Conservation (phyloP, 2,888 invertebrate species). For the Agonopterix heracliana region DNA sequence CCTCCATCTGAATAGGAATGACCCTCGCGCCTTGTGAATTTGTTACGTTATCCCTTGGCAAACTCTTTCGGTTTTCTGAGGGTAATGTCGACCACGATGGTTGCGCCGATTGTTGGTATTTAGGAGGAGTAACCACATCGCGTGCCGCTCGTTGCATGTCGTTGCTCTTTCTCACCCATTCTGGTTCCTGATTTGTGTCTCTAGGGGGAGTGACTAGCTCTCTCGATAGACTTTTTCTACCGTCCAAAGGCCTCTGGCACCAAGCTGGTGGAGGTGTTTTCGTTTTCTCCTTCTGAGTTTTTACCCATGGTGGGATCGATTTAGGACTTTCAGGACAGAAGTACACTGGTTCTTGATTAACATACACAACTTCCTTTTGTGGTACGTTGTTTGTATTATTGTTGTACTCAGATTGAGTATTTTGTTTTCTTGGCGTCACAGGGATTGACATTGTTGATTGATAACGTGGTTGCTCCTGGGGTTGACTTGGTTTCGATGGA, state of each 20-base stretch:
- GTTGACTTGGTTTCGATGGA: conserved; percentile 30
- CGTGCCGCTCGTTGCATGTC: conserved; percentile 56
- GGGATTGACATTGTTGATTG: conserved; percentile 71
- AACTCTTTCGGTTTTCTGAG: conserved; percentile 63
- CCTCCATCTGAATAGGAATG: conserved; percentile 82
- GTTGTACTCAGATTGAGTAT: conserved; percentile 46
- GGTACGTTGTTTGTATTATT: conserved; percentile 31
- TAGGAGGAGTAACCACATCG: conserved; percentile 63
- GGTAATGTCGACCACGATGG: conserved; percentile 66
- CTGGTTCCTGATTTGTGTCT: conserved; percentile 57
- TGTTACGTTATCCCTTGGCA: conserved; percentile 51
- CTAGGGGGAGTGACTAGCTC: conserved; percentile 61
- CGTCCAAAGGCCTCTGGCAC: conserved; percentile 60
- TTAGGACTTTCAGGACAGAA: conserved; percentile 67
- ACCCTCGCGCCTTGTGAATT: conserved; percentile 63
- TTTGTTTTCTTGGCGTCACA: conserved; percentile 55
- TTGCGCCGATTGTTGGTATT: conserved; percentile 56
- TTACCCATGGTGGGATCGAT: conserved; percentile 64
- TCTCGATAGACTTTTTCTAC: conserved; percentile 49
- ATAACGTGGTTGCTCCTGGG: conserved; percentile 50
- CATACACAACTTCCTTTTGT: conserved; percentile 62
- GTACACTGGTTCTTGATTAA: conserved; percentile 64
- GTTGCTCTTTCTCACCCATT: conserved; percentile 64
- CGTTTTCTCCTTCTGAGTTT: conserved; percentile 67
- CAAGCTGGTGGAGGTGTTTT: conserved; percentile 69